phyloP scores from a whole-genome alignment of 2,888 invertebrate genomes.

The Caenorhabditis imperialis region DNA sequence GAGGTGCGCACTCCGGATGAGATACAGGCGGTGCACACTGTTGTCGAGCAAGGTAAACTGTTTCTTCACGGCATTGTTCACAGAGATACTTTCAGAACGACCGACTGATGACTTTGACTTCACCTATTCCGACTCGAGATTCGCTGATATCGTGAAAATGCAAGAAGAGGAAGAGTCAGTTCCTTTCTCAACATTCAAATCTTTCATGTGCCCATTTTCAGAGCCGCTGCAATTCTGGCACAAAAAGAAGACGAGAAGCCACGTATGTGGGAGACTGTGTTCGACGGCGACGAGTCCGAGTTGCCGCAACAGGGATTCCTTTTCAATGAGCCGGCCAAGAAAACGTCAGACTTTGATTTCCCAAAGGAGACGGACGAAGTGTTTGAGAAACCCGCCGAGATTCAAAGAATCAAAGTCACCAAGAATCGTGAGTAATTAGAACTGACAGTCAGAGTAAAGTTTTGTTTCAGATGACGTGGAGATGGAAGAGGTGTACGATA shows the following conservation, averaged over 20 bases:
- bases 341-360: conserved; percentile 45
- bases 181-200: not conserved
- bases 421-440: conserved; percentile 39
- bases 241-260: conserved; percentile 45
- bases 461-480: conserved; percentile 61
- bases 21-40: not conserved
- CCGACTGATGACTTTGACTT: conserved; percentile 55
- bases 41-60: too few species aligned
- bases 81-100: too few species aligned
- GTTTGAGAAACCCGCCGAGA: conserved; percentile 54
- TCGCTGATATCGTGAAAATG: conserved; percentile 54
- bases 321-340: conserved; percentile 32
- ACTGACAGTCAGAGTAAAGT: not conserved
- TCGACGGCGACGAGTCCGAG: conserved; percentile 72
- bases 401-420: conserved; percentile 48
- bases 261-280: conserved; percentile 77
- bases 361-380: conserved; percentile 59
- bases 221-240: conserved; percentile 1
- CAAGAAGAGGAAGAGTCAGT: conserved; percentile 50
- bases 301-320: conserved; percentile 42
- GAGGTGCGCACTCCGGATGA: conserved; percentile 45
- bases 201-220: conserved; percentile 1
- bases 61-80: too few species aligned
- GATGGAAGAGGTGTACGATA: conserved; percentile 66
- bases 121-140: conserved; percentile 63